A percentile compares a stretch with the other conserved stretches of the same genome.
phyloP scores from a whole-genome alignment of 1,140 invertebrate genomes.

The Scaptomyza hsui region DNA sequence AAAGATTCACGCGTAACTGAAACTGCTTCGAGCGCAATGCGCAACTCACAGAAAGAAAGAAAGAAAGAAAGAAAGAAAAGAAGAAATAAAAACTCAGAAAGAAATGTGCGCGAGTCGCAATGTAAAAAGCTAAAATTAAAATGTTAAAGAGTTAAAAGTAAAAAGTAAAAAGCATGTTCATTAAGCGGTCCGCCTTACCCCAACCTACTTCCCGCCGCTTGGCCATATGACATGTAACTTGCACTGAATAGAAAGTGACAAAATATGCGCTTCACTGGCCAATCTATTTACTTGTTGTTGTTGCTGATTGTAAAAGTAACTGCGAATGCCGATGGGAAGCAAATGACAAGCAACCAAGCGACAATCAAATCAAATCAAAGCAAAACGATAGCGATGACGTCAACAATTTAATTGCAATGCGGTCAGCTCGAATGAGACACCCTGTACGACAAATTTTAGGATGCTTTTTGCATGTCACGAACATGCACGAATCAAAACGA shows the following conservation, averaged over 20 bases:
- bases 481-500: too few species aligned
- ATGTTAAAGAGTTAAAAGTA: slow-evolving; percentile 1
- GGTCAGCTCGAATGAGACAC: not conserved
- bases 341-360: slow-evolving; percentile 10
- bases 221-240: slow-evolving; percentile 8
- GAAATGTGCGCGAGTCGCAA: slow-evolving; percentile 19
- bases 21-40: slow-evolving; percentile 27
- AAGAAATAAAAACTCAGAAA: slow-evolving; percentile 11
- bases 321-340: slow-evolving; percentile 12
- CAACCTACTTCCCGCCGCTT: not conserved
- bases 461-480: not conserved
- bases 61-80: too few species aligned
- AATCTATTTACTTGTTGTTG: not conserved
- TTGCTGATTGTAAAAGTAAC: not conserved
- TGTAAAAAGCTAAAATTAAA: slow-evolving; percentile 38
- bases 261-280: slow-evolving; percentile 51
- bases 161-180: slow-evolving; percentile 41
- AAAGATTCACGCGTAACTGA: slow-evolving; percentile 82
- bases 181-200: slow-evolving; percentile 4
- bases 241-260: slow-evolving; percentile 70
- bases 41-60: slow-evolving; percentile 3
- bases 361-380: slow-evolving; percentile 2
- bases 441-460: not conserved
- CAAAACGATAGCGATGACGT: slow-evolving; percentile 1
- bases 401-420: not conserved